These are phyloP conservation scores for Artemia sinica DNA, from an alignment of 2,888 invertebrate genomes.

Conservation along the genomic window DNA sequence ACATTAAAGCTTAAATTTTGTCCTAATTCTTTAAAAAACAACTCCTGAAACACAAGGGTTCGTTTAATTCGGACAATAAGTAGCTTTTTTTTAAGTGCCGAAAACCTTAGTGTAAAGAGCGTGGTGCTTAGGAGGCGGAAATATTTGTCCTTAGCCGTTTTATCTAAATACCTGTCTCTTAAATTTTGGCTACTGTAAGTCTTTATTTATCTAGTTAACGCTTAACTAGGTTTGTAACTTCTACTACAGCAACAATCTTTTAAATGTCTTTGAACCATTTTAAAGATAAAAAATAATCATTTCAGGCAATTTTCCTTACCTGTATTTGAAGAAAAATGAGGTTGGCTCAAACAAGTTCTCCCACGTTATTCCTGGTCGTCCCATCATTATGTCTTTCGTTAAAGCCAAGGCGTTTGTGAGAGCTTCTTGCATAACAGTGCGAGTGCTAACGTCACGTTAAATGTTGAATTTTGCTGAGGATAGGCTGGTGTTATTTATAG, in stretches of 20 bases:
- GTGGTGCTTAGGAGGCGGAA: no score
- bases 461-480: constrained; percentile 98
- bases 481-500: constrained; percentile 99
- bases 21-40: no score
- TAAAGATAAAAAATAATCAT: constrained; percentile 16
- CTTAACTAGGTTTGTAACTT: no score
- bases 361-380: constrained; percentile 59
- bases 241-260: not conserved
- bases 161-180: no score
- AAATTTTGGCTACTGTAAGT: no score
- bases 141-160: no score
- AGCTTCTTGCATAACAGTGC: constrained; percentile 80
- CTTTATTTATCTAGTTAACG: no score
- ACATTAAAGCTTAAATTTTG: no score
- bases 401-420: constrained; percentile 53
- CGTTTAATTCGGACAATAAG: no score
- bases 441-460: constrained; percentile 83
- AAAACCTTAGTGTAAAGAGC: no score
- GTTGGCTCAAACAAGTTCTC: constrained; percentile 80
- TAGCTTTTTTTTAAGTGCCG: no score
- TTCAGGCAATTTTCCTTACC: constrained; percentile 30
- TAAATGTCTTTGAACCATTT: constrained; percentile 14
- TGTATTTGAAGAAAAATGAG: constrained; percentile 73
- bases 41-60: no score
- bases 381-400: constrained; percentile 68